Evolutionary conservation across 35 echinoderm and acorn worm species (phyloP), one percentile per base, ranked within the genome.

Genomic region (Apostichopus japonicus): DNA sequence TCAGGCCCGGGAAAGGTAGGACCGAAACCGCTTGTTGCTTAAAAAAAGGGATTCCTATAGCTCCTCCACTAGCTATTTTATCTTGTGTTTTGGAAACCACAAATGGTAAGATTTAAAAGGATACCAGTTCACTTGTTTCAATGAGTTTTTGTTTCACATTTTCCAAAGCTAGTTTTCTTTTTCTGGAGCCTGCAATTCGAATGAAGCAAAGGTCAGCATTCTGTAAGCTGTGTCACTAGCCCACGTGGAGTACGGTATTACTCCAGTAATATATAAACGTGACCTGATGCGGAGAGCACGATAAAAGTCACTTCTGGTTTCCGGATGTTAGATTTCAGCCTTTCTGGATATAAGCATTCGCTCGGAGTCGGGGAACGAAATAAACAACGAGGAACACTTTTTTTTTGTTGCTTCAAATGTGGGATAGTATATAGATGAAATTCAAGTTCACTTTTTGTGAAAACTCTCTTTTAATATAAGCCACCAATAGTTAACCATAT

Each of bases 151-250:
- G 63, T 67, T 67, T 67, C 63, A 19, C 11, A 15, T 19, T 67
- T 67, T 67, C 16, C 5, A 65, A 65, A 65, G 62, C 62, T 65
- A 17, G 16, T 11, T 44, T 44, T 44, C 33, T 4, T 44, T 11
- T 67, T 67, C 19, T 67, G 63, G 19, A 15, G 63, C 19, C 63
- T 67, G 63, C 63, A 67, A 67, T 67, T 11, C 11, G 19, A 67
- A 67, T 11, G 71, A 75, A 75, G 71, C 11, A 75, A 75, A 75
- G 71, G 71, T 75, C 71, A 75, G 71, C 71, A 75, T 75, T 75
- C 71, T 75, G n/a, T 23, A 23, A 67, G 21, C 22, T 19, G 16
- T 75, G 22, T 19, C 14, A 19, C 71, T 8, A 75, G 71, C 71
- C 71, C 71, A 75, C 71, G 71, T 75, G 71, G 71, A 75, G 71